Percentiles rank a stretch among this genome's conserved stretches.
Evolutionary conservation across 2,113 vertebrate species (phyloP).

Genomic region (Isichthys henryi): DNA sequence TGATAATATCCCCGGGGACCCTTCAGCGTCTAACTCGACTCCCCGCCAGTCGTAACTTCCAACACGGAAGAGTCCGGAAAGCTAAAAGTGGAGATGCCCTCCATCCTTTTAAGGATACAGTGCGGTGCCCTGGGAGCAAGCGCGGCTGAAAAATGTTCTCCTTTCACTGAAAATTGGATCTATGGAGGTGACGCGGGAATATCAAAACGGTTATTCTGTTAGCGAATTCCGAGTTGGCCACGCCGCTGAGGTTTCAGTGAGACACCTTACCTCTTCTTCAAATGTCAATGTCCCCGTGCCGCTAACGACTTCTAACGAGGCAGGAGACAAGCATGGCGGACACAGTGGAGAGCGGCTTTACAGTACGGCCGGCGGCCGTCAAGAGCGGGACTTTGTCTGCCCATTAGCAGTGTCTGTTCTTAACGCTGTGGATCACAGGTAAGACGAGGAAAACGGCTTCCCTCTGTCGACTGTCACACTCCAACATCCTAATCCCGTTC

Average conservation of each 20-base stretch:
- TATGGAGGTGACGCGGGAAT: neutral
- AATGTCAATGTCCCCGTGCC: neutral
- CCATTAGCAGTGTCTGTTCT: neutral
- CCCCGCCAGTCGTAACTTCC: conserved; percentile 50
- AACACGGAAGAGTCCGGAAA: conserved; percentile 46
- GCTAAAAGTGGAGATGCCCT: conserved; percentile 49
- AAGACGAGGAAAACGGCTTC: neutral
- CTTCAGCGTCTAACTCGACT: conserved; percentile 56
- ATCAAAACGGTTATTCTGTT: conserved; percentile 54
- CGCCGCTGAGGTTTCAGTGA: conserved; percentile 18
- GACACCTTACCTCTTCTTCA: neutral
- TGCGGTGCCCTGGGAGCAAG: conserved; percentile 14
- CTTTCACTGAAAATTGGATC: conserved; percentile 48
- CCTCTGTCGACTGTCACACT: neutral
- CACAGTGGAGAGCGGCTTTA: neutral
- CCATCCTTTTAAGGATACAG: conserved; percentile 42
- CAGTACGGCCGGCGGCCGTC: neutral
- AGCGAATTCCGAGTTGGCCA: conserved; percentile 56
- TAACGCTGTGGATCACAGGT: neutral
- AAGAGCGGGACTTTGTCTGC: too few species aligned
- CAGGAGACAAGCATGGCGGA: neutral
- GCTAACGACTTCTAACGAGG: neutral
- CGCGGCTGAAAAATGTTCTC: conserved; percentile 23
- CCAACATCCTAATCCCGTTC: neutral
- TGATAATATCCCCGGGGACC: conserved; percentile 43